A percentile compares a stretch with the other conserved stretches of the same genome.
phyloP scores from a whole-genome alignment of 2,888 invertebrate genomes.

The Pheosia gnoma region DNA sequence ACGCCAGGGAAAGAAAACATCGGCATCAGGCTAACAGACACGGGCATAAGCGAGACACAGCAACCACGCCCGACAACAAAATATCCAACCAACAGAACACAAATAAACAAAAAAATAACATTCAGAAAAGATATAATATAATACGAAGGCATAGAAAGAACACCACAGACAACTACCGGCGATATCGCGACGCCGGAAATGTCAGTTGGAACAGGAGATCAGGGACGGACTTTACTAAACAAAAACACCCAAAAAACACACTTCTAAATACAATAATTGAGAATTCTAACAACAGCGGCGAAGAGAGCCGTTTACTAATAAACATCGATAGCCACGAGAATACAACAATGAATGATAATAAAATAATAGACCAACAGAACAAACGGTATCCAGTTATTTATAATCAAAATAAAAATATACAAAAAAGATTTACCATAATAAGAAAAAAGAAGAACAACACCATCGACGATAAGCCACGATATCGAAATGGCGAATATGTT shows the following conservation, averaged over 20 bases:
- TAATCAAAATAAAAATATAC: not conserved
- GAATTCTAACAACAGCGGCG: too few relatives aligned
- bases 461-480: not conserved
- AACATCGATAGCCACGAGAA: too few relatives aligned
- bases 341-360: not conserved
- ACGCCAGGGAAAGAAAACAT: not conserved
- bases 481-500: not conserved
- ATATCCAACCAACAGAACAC: not conserved
- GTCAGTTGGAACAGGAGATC: too few relatives aligned
- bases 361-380: not conserved
- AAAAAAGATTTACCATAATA: not conserved
- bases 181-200: too few relatives aligned
- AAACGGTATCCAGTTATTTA: not conserved
- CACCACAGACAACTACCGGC: too few relatives aligned
- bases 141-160: too few relatives aligned
- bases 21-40: not conserved
- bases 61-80: not conserved
- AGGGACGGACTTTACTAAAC: too few relatives aligned
- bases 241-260: too few relatives aligned
- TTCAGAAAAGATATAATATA: too few relatives aligned
- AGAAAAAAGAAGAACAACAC: not conserved
- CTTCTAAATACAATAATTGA: too few relatives aligned
- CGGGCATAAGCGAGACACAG: not conserved
- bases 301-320: too few relatives aligned
- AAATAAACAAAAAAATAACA: too few relatives aligned